Evolutionary conservation across 1,140 invertebrate species (phyloP), one percentile per base, ranked within the genome.

Genomic region (Grapholita molesta): DNA sequence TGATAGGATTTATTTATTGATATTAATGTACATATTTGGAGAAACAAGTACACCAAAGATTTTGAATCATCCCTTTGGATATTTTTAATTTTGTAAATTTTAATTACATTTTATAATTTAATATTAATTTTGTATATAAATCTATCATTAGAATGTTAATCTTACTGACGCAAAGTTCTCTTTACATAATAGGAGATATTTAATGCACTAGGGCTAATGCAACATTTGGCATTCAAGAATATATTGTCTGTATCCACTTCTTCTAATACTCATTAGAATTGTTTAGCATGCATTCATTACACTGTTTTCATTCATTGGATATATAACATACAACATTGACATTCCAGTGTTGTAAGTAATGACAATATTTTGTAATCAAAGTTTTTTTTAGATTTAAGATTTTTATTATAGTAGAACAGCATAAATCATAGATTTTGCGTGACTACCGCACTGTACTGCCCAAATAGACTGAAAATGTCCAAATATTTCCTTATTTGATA

Each of bases 401-500:
- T 57, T 6, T 57, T 25, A 57, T 12, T 57, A 25, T 57, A 57
- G 24, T 57, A 57, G 24, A 57, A 57, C 23, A 57, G 3, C 11
- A 2, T 61, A 25, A 61, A 11, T 68, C 64, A 66, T 32, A 67
- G 70, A 66, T 73, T 69, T 65, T 69, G 71, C 64, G 42, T 73
- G 65, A 78, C 71, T 72, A 83, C 74, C 70, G 64, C 55, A 80
- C 71, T 68, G 80, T 74, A 88, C 86, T 88, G 88, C 88, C 88
- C 83, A 76, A 80, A 88, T 86, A 91, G 89, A 91, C 89, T 91
- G 89, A 91, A 75, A 78, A 68, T 85, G 83, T 89, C 86, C 87
- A 90, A 91, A 90, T 89, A 89, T 89, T 83, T 80, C 79, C 75
- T 65, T 85, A 48, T 48, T 89, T 86, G 76, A 86, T 74, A 70